A percentile compares a stretch with the other conserved stretches of the same genome.
Evolutionary conservation across 2,113 vertebrate genomes (phyloP).

Genomic region (Mystacornis crossleyi): DNA sequence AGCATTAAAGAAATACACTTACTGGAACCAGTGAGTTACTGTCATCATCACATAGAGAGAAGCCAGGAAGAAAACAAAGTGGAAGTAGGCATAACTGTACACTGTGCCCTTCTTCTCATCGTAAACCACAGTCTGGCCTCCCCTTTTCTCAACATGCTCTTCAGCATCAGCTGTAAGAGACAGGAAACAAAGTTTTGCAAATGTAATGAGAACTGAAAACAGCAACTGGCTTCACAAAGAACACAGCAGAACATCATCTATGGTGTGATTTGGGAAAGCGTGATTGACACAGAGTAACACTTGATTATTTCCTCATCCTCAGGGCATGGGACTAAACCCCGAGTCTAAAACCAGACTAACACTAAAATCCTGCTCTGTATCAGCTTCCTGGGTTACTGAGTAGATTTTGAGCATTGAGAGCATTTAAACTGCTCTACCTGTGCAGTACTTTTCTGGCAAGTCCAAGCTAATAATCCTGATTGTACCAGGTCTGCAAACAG

Average conservation of each 20-base stretch:
- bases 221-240: neutral
- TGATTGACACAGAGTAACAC: neutral
- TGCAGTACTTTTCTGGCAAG: neutral
- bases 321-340: neutral
- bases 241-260: neutral
- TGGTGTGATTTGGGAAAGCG: rapidly evolving
- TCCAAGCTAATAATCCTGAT: neutral
- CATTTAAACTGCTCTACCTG: neutral
- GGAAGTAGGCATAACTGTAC: slow-evolving; percentile 94
- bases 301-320: neutral
- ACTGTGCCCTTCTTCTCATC: slow-evolving; percentile 88
- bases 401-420: neutral
- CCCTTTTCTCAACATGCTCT: slow-evolving; percentile 66
- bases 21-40: slow-evolving; percentile 98
- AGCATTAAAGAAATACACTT: slow-evolving; percentile 65
- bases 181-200: neutral
- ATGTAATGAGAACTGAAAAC: neutral
- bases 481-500: neutral
- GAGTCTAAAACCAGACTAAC: neutral
- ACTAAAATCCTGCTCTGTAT: neutral
- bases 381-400: neutral
- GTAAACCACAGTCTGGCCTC: slow-evolving; percentile 86
- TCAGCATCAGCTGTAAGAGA: slow-evolving; percentile 74
- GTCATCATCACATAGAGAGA: slow-evolving; percentile 99
- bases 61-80: slow-evolving; percentile 93